Evolutionary conservation across 1,140 invertebrate species (phyloP), one percentile per base, ranked within the genome.

Genomic region (Caenorhabditis brenneri): DNA sequence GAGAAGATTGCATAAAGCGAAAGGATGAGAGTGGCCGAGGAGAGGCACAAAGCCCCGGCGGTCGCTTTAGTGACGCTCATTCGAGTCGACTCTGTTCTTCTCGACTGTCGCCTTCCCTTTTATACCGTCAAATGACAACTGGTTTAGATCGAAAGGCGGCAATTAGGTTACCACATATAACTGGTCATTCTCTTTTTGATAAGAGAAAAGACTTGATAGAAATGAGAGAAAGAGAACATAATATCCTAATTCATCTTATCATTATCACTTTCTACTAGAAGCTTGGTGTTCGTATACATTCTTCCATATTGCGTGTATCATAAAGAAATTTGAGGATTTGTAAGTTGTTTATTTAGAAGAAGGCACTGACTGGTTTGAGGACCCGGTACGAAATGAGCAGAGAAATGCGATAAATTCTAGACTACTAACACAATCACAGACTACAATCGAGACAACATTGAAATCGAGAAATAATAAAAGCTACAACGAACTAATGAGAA

Each of bases 21-120:
- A 39, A 89, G 58, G 46, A 89, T 29, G 12, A 89, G 69, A 19
- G 88, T 90, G 22, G 83, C 39, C 24, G 89, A 90, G 31, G 87
- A 87, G 78, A 90, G 74, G 48, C 84, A 80, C 31, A 89, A 86
- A 39, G 88, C 90, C 24, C 89, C 88, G 53, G 80, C 82, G 39
- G 90, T 90, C 16, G 90, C 88, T 53, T 81, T 86, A 60, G 84
- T 85, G 27, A 89, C 82, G 55, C 90, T 88, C 88, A 89, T 89
- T 49, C 33, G 65, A 51, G 36, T 48, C 42, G 58, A 87, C 49
- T 83, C 82, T 74, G 65, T 74, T 74, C 19, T 42, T 46, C n/a
- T 24, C 36, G 36, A 39, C 65, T 3, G 6, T 24, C 36, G 42
- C 46, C 36, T 9, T 42, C 10, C 29, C 36, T 74, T 74, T 74